Evolutionary conservation across 2,888 invertebrate genomes (phyloP).

Genomic region (Andrena bucephala): DNA sequence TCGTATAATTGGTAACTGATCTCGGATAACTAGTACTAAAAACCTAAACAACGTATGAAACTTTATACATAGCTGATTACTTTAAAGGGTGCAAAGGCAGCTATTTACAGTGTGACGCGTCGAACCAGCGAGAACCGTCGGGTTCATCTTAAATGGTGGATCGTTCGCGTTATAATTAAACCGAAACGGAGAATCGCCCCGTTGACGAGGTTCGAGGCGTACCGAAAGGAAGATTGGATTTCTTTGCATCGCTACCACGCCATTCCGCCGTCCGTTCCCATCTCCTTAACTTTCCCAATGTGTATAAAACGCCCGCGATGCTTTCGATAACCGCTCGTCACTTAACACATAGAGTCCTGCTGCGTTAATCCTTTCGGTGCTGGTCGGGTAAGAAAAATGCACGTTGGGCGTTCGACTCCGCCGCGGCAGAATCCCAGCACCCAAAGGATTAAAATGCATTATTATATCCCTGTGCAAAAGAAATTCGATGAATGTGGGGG

Average conservation of each 20-base stretch:
- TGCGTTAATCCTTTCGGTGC: not conserved
- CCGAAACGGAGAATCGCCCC: constrained; percentile 12
- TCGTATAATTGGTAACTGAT: constrained; percentile 83
- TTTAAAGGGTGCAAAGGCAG: constrained; percentile 74
- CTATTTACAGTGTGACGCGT: constrained; percentile 78
- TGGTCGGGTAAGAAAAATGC: not conserved
- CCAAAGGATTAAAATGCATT: constrained; percentile 1
- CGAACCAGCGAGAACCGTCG: constrained; percentile 65
- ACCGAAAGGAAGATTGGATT: constrained; percentile 78
- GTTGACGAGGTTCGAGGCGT: constrained; percentile 64
- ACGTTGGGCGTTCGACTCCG: not conserved
- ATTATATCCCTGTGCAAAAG: constrained; percentile 2
- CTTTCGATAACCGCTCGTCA: constrained; percentile 10
- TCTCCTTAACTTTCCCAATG: not conserved
- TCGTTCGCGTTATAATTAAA: not conserved
- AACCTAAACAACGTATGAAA: constrained; percentile 83
- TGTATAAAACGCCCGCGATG: constrained; percentile 1
- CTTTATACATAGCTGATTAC: constrained; percentile 81
- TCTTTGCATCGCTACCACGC: constrained; percentile 71
- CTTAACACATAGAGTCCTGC: constrained; percentile 10
- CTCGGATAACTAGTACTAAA: constrained; percentile 81
- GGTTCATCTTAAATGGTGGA: not conserved
- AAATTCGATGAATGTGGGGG: constrained; percentile 14
- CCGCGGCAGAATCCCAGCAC: not conserved
- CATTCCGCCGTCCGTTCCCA: constrained; percentile 2